Base-by-base conservation (phyloP, 53 echinoderm and acorn worm genomes). In the Holothuria scabra region DNA sequence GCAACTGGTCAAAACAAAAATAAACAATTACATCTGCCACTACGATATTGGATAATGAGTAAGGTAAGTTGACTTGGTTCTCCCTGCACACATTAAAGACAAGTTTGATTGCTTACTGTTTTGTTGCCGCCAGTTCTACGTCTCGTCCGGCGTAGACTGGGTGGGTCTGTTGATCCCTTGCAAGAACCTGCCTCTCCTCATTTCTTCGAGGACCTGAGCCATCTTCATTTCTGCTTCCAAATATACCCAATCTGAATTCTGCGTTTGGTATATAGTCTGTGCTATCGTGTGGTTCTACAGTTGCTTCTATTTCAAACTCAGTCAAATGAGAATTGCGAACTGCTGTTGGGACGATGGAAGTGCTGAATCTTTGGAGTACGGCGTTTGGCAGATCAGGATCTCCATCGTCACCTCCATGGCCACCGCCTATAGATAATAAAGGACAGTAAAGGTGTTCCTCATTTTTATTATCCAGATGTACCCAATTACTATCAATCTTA, bases 131-230 rank as follows among this genome's bases (percentile, higher is more conserved):
- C 60, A 80, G 18, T 11, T 31, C 60, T n/a, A 80, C 60, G 12
- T 31, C 33, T 29, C 80, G 30, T 56, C 60, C 60, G 21, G 60
- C 31, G 41, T 80, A 80, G 2, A 80, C 62, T 3, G 80, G 80
- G 32, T 80, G 62, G 8, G 80, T 29, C 31, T 26, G 28, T 29
- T 64, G 26, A 31, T 31, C 5, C 65, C 31, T 26, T 64, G 26
- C 12, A n/a, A 76, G 32, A 20, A 76, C 14, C 49, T 76, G 78
- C 25, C 14, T 21, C 4, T 22, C 55, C 56, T 76, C 78, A 22
- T 76, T 76, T 2, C 26, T 9, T 9, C 78, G 52, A 28, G 28
- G 12, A 3, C 65, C 78, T 0, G 55, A 28, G 8, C 78, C 78
- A 56, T 76, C 78, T 5, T 52, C 0, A 26, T 20, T 52, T 12